Percentiles rank a stretch among this genome's conserved stretches.
Conservation (phyloP, 2,888 invertebrate species). For the Pachycephus smyrnensis region DNA sequence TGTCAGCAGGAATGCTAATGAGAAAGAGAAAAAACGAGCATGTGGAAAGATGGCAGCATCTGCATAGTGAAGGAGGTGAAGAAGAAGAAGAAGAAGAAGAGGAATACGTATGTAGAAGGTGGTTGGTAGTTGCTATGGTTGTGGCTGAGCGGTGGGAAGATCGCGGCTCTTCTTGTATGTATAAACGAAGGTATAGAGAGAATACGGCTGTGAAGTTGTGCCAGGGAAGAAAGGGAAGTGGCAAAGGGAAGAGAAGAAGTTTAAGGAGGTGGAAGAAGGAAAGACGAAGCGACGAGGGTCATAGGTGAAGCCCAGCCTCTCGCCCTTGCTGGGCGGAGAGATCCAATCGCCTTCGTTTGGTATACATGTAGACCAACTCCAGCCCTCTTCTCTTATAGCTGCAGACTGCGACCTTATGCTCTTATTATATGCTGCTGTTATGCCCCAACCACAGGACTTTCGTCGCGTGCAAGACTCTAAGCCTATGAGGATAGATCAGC, state of each 20-base stretch:
- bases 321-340: constrained; percentile 57
- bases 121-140: background rate
- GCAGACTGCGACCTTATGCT: constrained; percentile 34
- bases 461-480: background rate
- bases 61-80: constrained; percentile 31
- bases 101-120: constrained; percentile 21
- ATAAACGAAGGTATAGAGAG: background rate
- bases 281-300: constrained; percentile 50
- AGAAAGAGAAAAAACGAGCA: background rate
- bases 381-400: constrained; percentile 16
- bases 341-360: constrained; percentile 57
- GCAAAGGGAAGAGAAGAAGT: constrained; percentile 20
- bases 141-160: background rate
- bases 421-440: constrained; percentile 51
- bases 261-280: constrained; percentile 30
- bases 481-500: background rate
- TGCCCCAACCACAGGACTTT: background rate
- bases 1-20: background rate
- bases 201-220: background rate
- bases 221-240: constrained; percentile 1
- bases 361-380: constrained; percentile 17
- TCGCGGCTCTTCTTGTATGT: background rate
- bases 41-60: constrained; percentile 20
- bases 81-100: constrained; percentile 32
- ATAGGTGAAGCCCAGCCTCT: constrained; percentile 64